Evolutionary conservation across 2,113 vertebrate genomes (phyloP), one percentile per base, ranked within the genome.

Genomic region (Phyllostomus hastatus): DNA sequence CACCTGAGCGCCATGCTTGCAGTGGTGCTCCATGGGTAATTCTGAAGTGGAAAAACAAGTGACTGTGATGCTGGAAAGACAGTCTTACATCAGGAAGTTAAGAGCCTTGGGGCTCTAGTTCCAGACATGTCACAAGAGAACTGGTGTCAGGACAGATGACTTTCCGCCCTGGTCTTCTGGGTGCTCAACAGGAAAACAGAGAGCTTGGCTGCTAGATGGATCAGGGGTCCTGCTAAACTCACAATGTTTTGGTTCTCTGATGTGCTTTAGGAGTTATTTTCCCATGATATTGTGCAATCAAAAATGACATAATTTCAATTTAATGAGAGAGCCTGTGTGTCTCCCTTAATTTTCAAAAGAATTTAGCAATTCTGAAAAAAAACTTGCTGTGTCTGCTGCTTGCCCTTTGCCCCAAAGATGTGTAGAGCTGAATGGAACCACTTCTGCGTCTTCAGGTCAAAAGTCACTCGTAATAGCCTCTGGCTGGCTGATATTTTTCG

Each of bases 291-390:
- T 83, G 43, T 80, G 43, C 50, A 90, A 86, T 91, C 9, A 70
- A 73, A 92, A 75, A 66, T 38, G n/a, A 73, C 38, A 91, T 59
- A 54, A 72, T 82, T 80, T 92, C 54, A 80, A 66, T 67, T 94
- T 94, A 95, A 81, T 35, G 43, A 64, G 28, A 75, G 67, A 73
- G 4, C 76, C 64, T 69, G 22, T 72, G 33, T 35, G 33, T 64
- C 48, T 96, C n/a, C 66, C 64, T 93, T 76, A 81, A 73, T 88
- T 90, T 54, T 84, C 69, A 57, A 79, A 95, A 89, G 4, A 87
- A 88, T 73, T 83, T 59, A 81, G 48, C 57, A 93, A 72, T 66
- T 48, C 75, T 92, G 80, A 70, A 83, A 84, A 84, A 83, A 76
- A 54, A 35, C 4, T 59, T 50, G 22, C n/a, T 19, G 3, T 38